Conservation (phyloP, 2,888 invertebrate genomes). For the Gisinianus flammeolus region DNA sequence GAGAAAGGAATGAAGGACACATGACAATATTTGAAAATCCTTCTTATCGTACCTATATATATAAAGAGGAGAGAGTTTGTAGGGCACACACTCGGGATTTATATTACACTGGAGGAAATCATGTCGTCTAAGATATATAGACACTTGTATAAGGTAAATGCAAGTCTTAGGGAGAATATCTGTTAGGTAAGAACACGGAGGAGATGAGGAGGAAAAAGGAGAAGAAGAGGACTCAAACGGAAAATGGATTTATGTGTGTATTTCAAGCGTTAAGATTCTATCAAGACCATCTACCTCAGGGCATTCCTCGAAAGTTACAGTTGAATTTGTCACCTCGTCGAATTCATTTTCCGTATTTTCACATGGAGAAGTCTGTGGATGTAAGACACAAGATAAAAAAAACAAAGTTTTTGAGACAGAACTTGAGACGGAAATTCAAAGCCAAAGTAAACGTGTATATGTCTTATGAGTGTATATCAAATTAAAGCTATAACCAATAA, state of each 20-base stretch:
- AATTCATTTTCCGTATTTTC: slow-evolving; percentile 15
- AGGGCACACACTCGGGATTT: no score
- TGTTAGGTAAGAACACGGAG: not conserved
- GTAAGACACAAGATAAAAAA: not conserved
- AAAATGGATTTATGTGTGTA: not conserved
- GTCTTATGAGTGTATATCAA: no score
- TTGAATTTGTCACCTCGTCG: slow-evolving; percentile 33
- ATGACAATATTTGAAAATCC: not conserved
- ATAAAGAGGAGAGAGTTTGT: no score
- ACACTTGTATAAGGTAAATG: no score
- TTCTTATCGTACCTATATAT: slow-evolving; percentile 4
- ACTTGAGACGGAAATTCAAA: slow-evolving; percentile 1
- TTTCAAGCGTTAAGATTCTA: slow-evolving; percentile 18
- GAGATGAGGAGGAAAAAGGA: not conserved
- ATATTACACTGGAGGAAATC: no score
- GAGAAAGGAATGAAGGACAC: not conserved
- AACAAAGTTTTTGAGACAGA: no score
- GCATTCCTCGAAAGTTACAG: slow-evolving; percentile 38
- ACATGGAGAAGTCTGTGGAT: slow-evolving; percentile 35
- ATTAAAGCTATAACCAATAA: no score
- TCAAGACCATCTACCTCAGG: slow-evolving; percentile 26
- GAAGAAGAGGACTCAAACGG: slow-evolving; percentile 2
- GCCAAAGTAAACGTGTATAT: no score
- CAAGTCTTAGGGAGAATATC: no score
- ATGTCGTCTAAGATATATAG: no score